Conservation (phyloP, 1,140 invertebrate genomes). For the Heliconius hermathena region DNA sequence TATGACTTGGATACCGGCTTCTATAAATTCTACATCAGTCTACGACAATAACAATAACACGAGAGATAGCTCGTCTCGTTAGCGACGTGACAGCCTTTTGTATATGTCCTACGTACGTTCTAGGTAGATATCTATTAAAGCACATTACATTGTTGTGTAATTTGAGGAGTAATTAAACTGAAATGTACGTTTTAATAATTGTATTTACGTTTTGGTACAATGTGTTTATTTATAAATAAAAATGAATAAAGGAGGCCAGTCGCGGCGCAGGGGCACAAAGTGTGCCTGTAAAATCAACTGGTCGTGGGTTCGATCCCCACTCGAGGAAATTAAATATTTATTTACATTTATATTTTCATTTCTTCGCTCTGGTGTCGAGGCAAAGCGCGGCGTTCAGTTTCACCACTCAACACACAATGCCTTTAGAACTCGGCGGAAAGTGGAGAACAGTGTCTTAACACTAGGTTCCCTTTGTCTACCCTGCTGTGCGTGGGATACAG, state of each 20-base stretch:
- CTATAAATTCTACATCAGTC: constrained; percentile 41
- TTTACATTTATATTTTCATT: too few species aligned
- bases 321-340: too few species aligned
- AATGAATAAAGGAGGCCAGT: not conserved
- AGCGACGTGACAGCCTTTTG: constrained; percentile 26
- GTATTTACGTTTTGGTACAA: not conserved
- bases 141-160: not conserved
- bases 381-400: too few species aligned
- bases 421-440: too few species aligned
- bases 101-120: not conserved
- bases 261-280: too few species aligned
- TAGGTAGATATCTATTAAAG: not conserved
- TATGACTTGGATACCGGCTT: constrained; percentile 69
- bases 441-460: too few species aligned
- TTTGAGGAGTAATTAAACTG: not conserved
- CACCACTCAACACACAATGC: too few species aligned
- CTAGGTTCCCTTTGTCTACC: too few species aligned
- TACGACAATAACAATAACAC: constrained; percentile 41
- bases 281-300: too few species aligned
- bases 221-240: not conserved
- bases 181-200: not conserved
- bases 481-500: too few species aligned
- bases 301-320: too few species aligned
- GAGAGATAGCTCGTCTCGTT: constrained; percentile 34
- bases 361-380: too few species aligned